Percentiles rank a stretch among this genome's conserved stretches.
Conservation (phyloP, 2,797 vertebrate species). For the Falco cherrug region DNA sequence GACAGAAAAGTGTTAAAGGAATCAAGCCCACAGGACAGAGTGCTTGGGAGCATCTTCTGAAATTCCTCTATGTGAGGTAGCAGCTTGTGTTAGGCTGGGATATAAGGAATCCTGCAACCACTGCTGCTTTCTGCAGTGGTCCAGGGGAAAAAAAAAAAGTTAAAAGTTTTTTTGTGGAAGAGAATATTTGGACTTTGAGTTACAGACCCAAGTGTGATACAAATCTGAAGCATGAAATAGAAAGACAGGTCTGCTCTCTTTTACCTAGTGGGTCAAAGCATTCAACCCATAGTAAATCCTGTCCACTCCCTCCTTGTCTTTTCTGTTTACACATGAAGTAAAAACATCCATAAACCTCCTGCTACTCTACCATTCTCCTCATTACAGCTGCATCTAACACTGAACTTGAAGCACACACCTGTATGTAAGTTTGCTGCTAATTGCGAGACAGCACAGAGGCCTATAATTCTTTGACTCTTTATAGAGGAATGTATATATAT, state of each 20-base stretch:
- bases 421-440: neutral
- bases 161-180: neutral
- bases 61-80: neutral
- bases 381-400: neutral
- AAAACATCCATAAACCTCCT: neutral
- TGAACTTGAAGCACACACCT: constrained; percentile 11
- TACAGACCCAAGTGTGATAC: neutral
- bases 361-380: neutral
- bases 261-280: neutral
- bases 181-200: neutral
- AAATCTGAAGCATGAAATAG: neutral
- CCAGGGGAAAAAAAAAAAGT: neutral
- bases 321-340: neutral
- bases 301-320: neutral
- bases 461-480: constrained; percentile 44
- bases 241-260: neutral
- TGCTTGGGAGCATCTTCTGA: neutral
- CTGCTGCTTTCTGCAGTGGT: neutral
- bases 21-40: neutral
- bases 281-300: neutral
- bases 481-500: constrained; percentile 14
- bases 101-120: neutral
- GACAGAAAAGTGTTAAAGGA: neutral
- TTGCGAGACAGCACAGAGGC: neutral
- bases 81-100: neutral